A percentile compares a stretch with the other conserved stretches of the same genome.
Conservation (phyloP, 1,140 invertebrate genomes). For the Drosophila orosa region DNA sequence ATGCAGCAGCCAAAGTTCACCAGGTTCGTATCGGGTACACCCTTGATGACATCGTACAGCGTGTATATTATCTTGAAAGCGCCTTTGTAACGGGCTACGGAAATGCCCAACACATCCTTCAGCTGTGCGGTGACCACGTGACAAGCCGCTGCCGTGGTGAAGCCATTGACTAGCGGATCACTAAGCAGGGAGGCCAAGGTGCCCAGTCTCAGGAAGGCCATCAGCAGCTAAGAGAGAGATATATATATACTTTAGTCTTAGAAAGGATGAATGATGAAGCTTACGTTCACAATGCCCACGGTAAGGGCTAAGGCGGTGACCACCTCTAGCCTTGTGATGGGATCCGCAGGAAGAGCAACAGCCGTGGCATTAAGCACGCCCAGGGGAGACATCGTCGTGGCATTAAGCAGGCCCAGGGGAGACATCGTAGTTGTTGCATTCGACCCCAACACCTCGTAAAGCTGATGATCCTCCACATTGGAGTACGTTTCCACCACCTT, state of each 20-base stretch:
- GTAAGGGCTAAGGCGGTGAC: slow-evolving; percentile 72
- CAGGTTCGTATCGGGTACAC: slow-evolving; percentile 87
- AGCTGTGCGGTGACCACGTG: slow-evolving; percentile 96
- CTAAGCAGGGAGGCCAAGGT: slow-evolving; percentile 93
- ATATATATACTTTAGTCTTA: not conserved
- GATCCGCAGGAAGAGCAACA: slow-evolving; percentile 25
- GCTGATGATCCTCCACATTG: slow-evolving; percentile 43
- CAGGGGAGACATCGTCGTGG: not conserved
- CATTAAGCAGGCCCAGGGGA: slow-evolving; percentile 25
- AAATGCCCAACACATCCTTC: slow-evolving; percentile 93
- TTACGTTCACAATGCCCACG: slow-evolving; percentile 75
- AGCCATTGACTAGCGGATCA: slow-evolving; percentile 95
- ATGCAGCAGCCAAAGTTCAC: slow-evolving; percentile 89
- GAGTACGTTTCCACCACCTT: slow-evolving; percentile 86
- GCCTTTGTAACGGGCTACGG: slow-evolving; percentile 87
- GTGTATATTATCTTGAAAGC: slow-evolving; percentile 90
- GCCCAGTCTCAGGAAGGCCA: slow-evolving; percentile 93
- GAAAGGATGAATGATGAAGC: not conserved
- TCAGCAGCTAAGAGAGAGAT: slow-evolving; percentile 87
- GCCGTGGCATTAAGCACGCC: slow-evolving; percentile 32
- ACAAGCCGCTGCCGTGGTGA: slow-evolving; percentile 95
- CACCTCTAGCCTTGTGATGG: slow-evolving; percentile 63
- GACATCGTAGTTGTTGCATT: slow-evolving; percentile 12
- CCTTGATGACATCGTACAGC: slow-evolving; percentile 87
- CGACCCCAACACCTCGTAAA: not conserved